phyloP scores from a whole-genome alignment of 2,797 vertebrate genomes.

The Xenentodon cancila region DNA sequence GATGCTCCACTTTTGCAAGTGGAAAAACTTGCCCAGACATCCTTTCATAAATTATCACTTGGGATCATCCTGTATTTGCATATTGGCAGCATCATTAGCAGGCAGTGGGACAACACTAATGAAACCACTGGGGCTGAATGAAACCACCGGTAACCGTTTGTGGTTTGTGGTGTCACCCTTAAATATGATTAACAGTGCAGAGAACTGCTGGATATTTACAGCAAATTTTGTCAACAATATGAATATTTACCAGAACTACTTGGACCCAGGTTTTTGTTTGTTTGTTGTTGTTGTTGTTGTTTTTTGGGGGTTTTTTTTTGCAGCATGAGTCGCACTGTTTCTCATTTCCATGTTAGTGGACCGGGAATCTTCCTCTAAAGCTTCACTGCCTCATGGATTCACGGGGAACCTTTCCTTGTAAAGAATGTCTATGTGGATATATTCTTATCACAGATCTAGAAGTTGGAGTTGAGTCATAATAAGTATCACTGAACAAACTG shows the following conservation, averaged over 20 bases:
- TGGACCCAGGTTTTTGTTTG: neutral
- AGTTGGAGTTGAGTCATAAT: neutral
- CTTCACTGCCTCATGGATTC: neutral
- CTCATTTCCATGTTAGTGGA: neutral
- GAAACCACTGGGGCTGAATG: constrained; percentile 42
- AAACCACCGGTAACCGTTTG: constrained; percentile 27
- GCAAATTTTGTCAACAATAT: constrained; percentile 1
- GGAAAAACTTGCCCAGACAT: neutral
- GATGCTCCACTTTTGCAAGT: constrained; percentile 4
- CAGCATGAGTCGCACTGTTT: neutral
- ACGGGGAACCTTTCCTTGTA: neutral
- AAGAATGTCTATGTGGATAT: neutral
- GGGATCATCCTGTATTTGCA: constrained; percentile 46
- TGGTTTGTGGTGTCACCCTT: constrained; percentile 7
- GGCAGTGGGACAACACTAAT: constrained; percentile 38
- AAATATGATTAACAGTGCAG: constrained; percentile 20
- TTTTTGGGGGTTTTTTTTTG: constrained; percentile 13
- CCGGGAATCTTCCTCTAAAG: neutral
- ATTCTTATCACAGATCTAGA: neutral
- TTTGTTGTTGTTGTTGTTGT: too few relatives aligned
- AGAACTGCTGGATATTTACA: neutral
- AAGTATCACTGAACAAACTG: neutral
- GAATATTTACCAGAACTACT: neutral
- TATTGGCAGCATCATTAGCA: constrained; percentile 39
- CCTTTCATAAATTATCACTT: constrained; percentile 24